A percentile compares a stretch with the other conserved stretches of the same genome.
phyloP scores from a whole-genome alignment of 2,888 invertebrate genomes.

The Latrodectus elegans region DNA sequence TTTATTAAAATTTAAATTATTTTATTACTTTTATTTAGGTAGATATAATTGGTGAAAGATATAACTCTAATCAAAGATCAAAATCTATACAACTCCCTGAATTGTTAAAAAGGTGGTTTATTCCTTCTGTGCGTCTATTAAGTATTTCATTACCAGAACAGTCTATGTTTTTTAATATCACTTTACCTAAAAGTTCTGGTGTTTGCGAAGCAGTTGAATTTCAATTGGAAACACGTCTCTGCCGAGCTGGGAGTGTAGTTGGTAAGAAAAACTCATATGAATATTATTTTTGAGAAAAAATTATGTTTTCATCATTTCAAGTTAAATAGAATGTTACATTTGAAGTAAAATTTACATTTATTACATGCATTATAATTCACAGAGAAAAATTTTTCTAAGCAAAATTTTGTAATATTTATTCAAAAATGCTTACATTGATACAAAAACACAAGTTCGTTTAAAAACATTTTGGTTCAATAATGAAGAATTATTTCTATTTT shows the following conservation, averaged over 20 bases:
- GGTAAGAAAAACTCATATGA: slow-evolving; percentile 27
- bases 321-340: no score
- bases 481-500: no score
- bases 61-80: slow-evolving; percentile 12
- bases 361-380: no score
- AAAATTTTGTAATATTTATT: no score
- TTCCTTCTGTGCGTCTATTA: slow-evolving; percentile 47
- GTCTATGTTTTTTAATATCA: slow-evolving; percentile 67
- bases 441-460: no score
- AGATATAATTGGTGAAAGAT: slow-evolving; percentile 61
- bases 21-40: slow-evolving; percentile 33
- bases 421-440: no score
- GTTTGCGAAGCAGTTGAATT: slow-evolving; percentile 44
- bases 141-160: slow-evolving; percentile 69
- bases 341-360: no score
- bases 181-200: slow-evolving; percentile 40
- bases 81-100: slow-evolving; percentile 36
- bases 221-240: slow-evolving; percentile 60
- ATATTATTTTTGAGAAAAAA: no score
- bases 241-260: slow-evolving; percentile 58
- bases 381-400: no score
- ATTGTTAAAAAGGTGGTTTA: slow-evolving; percentile 37
- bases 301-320: no score
- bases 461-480: no score
- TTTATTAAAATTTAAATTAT: no score